Evolutionary conservation across 2,797 vertebrate species (phyloP), one percentile per base, ranked within the genome.

Genomic region (Poeciliopsis turneri): DNA sequence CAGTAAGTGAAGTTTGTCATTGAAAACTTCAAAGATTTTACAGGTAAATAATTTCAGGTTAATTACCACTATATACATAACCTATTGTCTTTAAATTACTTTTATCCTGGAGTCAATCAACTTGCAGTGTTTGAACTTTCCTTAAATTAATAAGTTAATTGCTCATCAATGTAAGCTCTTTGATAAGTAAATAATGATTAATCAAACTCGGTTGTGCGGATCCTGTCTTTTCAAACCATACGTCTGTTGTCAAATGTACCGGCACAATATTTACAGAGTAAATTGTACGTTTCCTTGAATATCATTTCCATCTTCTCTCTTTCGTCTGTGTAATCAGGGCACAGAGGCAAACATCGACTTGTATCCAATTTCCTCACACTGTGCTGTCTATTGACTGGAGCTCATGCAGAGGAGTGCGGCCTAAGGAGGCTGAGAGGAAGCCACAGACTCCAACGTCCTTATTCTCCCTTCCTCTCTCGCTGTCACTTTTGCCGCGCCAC

Each of bases 341-440:
- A 79, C 86, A 88, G 89, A 68, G 33, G 86, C 88, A 90, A 87
- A 76, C 82, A 75, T 18, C 77, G 87, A 88, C 89, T 90, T 86
- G 66, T 84, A 88, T 91, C 82, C 84, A 88, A 90, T 92, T 93
- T 92, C 85, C 86, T 81, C 80, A 80, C 61, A 47, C 78, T 87
- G 88, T 71, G 89, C 88, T 92, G 88, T 91, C 90, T 92, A 88
- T 89, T 89, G 86, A 92, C 88, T 88, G 11, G 2, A 87, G 82
- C 71, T 86, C 86, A 85, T 75, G 84, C 84, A 78, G 59, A 85
- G 75, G 73, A 92, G 83, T 51, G 74, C 78, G 73, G 88, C 82
- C 81, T 15, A n/a, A 85, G 83, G 76, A 74, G 83, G 71, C 64
- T 78, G 72, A 84, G 86, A 72, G 78, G 76, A 92, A 91, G 77